Evolutionary conservation across 2,113 vertebrate species (phyloP).

Genomic region (Odocoileus virginianus): DNA sequence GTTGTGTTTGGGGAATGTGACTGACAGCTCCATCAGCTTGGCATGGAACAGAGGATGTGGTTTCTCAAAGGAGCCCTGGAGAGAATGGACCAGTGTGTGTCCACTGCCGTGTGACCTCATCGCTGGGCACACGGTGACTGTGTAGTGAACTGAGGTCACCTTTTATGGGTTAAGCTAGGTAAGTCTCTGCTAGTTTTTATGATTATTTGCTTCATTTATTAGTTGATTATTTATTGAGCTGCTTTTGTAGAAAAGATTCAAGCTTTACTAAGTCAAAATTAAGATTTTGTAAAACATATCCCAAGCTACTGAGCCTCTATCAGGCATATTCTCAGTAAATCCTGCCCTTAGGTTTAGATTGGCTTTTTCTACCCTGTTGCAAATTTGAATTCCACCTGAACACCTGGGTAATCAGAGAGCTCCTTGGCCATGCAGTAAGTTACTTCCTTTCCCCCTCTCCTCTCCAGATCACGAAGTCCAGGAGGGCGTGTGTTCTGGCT

Average conservation of each 20-base stretch:
- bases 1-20: not conserved
- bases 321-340: not conserved
- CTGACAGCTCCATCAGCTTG: not conserved
- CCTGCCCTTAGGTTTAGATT: not conserved
- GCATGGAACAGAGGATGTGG: not conserved
- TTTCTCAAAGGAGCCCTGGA: not conserved
- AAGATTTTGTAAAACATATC: not conserved
- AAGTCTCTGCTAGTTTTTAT: not conserved
- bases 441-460: not conserved
- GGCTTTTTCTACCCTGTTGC: not conserved
- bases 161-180: not conserved
- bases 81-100: rapidly evolving
- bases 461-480: too few species aligned
- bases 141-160: not conserved
- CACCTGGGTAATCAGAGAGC: not conserved
- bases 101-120: rapidly evolving
- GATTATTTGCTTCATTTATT: not conserved
- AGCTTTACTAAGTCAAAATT: not conserved
- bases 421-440: rapidly evolving
- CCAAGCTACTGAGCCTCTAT: not conserved
- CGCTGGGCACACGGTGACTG: rapidly evolving
- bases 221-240: not conserved
- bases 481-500: not conserved
- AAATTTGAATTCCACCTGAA: not conserved
- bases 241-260: not conserved